phyloP scores from a whole-genome alignment of 1,140 invertebrate genomes.

The Pissodes strobi region DNA sequence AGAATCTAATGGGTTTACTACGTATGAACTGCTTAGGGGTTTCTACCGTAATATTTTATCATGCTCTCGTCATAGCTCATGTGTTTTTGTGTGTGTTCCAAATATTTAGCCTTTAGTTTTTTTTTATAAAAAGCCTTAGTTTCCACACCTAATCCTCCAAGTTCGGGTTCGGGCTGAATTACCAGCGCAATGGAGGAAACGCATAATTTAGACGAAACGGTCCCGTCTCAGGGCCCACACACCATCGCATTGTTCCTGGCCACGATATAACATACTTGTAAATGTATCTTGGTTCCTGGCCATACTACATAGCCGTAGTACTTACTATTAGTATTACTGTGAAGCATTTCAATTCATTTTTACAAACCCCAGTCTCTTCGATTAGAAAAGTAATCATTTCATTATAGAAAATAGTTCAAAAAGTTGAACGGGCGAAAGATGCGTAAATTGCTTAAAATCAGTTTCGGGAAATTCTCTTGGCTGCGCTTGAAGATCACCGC shows the following conservation, averaged over 20 bases:
- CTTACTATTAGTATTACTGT: slow-evolving; percentile 33
- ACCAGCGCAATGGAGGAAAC: slow-evolving; percentile 30
- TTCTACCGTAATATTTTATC: slow-evolving; percentile 47
- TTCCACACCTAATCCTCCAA: slow-evolving; percentile 33
- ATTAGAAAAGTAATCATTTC: too few relatives aligned
- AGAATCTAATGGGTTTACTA: too few relatives aligned
- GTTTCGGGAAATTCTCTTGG: too few relatives aligned
- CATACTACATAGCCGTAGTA: slow-evolving; percentile 26
- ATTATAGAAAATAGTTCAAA: slow-evolving; percentile 32
- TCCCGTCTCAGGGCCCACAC: slow-evolving; percentile 18
- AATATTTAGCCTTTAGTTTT: slow-evolving; percentile 30
- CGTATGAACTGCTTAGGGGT: slow-evolving; percentile 46
- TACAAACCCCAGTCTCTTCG: slow-evolving; percentile 22
- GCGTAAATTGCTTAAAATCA: too few relatives aligned
- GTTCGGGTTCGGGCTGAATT: slow-evolving; percentile 22
- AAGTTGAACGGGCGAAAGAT: too few relatives aligned
- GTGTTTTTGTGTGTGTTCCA: slow-evolving; percentile 25
- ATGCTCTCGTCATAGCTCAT: slow-evolving; percentile 39
- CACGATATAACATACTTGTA: slow-evolving; percentile 21
- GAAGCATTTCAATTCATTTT: slow-evolving; percentile 32
- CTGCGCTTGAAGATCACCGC: too few relatives aligned
- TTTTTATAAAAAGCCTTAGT: slow-evolving; percentile 35
- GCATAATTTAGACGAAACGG: slow-evolving; percentile 30
- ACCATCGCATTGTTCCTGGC: slow-evolving; percentile 30
- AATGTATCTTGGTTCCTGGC: slow-evolving; percentile 26